Evolutionary conservation across 2,797 vertebrate genomes (phyloP).

Genomic region (Lemur catta): DNA sequence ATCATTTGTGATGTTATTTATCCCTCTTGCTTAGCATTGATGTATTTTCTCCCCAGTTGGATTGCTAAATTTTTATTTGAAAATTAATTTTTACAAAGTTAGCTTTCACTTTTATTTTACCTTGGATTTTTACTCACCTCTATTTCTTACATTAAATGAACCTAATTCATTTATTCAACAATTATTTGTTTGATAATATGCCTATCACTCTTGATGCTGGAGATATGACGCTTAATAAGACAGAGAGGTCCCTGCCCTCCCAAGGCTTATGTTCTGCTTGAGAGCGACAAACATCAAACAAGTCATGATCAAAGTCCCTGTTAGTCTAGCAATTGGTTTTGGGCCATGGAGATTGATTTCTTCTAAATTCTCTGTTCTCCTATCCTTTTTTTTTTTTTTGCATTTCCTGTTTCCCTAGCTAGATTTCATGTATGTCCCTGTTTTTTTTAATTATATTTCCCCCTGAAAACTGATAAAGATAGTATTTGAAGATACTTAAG

Average conservation of each 20-base stretch:
- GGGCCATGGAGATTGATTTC: neutral
- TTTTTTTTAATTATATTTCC: neutral
- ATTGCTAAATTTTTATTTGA: neutral
- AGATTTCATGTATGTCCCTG: neutral
- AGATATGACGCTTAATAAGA: neutral
- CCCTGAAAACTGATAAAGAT: neutral
- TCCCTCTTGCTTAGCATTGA: neutral
- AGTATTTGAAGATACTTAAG: neutral
- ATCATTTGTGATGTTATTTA: neutral
- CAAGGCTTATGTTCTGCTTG: neutral
- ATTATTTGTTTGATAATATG: neutral
- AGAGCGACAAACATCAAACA: neutral
- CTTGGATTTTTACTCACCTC: conserved; percentile 15
- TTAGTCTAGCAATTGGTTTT: neutral
- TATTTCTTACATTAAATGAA: conserved; percentile 40
- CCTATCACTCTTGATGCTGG: neutral
- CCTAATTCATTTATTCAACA: conserved; percentile 4
- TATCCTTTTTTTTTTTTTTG: neutral
- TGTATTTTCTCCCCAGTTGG: neutral
- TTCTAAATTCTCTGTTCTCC: neutral
- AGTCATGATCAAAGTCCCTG: neutral
- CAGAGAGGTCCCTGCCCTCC: neutral
- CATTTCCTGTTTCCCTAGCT: neutral
- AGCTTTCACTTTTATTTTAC: conserved; percentile 25
- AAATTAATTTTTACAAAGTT: conserved; percentile 46